A percentile compares a stretch with the other conserved stretches of the same genome.
Evolutionary conservation across 1,140 invertebrate genomes (phyloP).

Genomic region (Chymomyza costata): DNA sequence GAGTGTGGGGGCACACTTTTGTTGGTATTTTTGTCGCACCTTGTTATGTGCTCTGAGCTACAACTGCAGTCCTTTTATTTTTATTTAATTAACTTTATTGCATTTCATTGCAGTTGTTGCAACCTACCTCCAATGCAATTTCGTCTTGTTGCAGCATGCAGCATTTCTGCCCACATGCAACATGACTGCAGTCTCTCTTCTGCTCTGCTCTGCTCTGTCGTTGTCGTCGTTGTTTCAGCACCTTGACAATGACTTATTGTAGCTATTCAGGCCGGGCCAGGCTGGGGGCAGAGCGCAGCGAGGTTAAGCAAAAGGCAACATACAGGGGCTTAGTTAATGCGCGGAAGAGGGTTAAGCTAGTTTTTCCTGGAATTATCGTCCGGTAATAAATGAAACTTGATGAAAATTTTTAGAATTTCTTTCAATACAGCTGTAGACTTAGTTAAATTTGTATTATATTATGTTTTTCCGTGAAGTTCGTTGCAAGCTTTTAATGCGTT

Average conservation of each 20-base stretch:
- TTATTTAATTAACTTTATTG: constrained; percentile 70
- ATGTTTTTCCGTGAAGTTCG: too few species aligned
- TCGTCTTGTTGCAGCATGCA: constrained; percentile 1
- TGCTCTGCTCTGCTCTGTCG: constrained; percentile 6
- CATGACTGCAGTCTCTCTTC: constrained; percentile 25
- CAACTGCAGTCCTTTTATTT: constrained; percentile 63
- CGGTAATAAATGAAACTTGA: too few species aligned
- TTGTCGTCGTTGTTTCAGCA: constrained; percentile 54
- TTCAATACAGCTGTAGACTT: too few species aligned
- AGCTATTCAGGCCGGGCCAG: constrained; percentile 10
- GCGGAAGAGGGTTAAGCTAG: constrained; percentile 16
- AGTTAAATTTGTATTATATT: too few species aligned
- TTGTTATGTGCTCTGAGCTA: constrained; percentile 22
- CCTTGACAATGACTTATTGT: constrained; percentile 69
- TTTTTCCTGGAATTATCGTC: too few species aligned
- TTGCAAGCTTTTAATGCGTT: too few species aligned
- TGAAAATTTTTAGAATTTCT: too few species aligned
- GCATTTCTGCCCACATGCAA: constrained; percentile 43
- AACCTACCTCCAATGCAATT: constrained; percentile 17
- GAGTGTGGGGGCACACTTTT: not conserved
- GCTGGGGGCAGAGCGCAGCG: constrained; percentile 3
- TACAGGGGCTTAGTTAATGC: not conserved
- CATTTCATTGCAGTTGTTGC: constrained; percentile 20
- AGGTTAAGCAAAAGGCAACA: too few species aligned
- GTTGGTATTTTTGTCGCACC: not conserved